phyloP scores from a whole-genome alignment of 2,113 vertebrate genomes.

The Orycteropus afer region DNA sequence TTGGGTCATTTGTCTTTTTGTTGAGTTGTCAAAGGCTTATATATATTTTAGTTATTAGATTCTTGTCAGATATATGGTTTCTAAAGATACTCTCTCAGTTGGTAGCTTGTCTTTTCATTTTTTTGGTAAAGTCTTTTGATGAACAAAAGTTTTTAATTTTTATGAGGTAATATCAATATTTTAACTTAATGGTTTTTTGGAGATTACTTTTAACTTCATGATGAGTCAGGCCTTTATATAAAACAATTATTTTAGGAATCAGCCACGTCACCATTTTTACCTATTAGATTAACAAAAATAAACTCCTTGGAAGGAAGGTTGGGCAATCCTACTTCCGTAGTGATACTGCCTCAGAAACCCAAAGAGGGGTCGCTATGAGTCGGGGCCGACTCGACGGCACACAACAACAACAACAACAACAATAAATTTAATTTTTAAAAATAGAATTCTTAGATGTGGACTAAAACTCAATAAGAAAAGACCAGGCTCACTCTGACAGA shows the following conservation, averaged over 20 bases:
- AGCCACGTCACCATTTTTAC: neutral
- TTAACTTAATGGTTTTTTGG: constrained; percentile 11
- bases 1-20: neutral
- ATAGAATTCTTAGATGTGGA: neutral
- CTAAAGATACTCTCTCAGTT: neutral
- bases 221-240: neutral
- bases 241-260: constrained; percentile 29
- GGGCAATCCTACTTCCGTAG: too few species aligned
- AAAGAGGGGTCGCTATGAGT: too few species aligned
- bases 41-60: neutral
- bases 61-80: neutral
- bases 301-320: too few species aligned
- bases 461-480: too few species aligned
- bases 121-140: neutral
- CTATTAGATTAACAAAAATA: neutral
- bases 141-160: neutral
- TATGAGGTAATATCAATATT: neutral
- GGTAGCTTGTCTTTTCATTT: neutral
- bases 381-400: too few species aligned
- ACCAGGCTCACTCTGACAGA: too few species aligned
- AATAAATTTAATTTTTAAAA: neutral
- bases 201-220: neutral
- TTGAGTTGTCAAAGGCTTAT: neutral
- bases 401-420: too few species aligned
- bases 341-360: too few species aligned